Evolutionary conservation across 1,140 invertebrate genomes (phyloP), one percentile per base, ranked within the genome.

Genomic region (Rhagoletis pomonella): DNA sequence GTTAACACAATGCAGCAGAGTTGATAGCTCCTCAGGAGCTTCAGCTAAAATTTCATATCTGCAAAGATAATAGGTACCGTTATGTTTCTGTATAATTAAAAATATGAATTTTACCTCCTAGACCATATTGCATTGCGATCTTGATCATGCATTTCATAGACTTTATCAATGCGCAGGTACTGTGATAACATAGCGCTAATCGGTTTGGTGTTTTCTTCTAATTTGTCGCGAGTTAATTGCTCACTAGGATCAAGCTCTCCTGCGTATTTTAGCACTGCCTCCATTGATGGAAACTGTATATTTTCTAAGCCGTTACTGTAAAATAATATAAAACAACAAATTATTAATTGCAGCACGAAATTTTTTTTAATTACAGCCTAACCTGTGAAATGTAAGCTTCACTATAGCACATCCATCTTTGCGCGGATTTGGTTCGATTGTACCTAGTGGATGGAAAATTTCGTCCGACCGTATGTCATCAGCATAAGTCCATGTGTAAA

Each of bases 121-220:
- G 95, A 95, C 98, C 98, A 99, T 87, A 99, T 95, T 87, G 96
- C 95, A 91, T 98, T 98, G 89, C 97, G 94, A 88, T 96, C 95
- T 90, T 99, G 98, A 91, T 99, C 98, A 86, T 97, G 97, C 92
- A 99, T 96, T 91, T 99, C 97, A 90, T 97, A 96, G 81, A 98
- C 94, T 69, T 97, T 96, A 93, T 99, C 97, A 88, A 95, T 93
- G 1, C 91, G 89, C 4, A 90, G 89, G 84, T 92, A 93, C 47
- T 90, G 88, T 65, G 89, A 86, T 64, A 91, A 59, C 88, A 90
- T 89, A 58, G 64, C 55, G 3, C 81, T 88, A 60, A 90, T 86
- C 12, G 86, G 89, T 91, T 90, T 86, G 10, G 64, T 77, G 17
- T 19, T 19, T 85, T 89, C 89, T 86, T 89, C 87, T 17, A 86